Evolutionary conservation across 2,113 vertebrate species (phyloP).

Genomic region (Empidonax alnorum): DNA sequence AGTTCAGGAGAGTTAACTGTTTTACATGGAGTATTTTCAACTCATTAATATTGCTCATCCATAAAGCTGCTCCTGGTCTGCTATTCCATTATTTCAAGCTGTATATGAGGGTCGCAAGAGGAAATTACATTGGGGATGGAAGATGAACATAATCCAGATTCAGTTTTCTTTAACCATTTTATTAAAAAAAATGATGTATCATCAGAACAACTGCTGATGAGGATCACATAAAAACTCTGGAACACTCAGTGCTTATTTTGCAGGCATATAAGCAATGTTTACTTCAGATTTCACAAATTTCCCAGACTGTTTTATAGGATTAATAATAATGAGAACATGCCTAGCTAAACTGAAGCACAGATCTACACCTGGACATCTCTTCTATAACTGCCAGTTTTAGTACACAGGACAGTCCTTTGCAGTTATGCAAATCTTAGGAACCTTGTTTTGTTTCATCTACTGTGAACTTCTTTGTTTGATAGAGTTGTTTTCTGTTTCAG

Average conservation of each 20-base stretch:
- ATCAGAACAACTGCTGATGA: neutral
- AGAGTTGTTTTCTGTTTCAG: neutral
- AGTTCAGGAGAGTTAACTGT: neutral
- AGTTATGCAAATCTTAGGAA: neutral
- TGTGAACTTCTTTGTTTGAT: neutral
- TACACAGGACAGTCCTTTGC: neutral
- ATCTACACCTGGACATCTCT: neutral
- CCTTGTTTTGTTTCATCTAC: neutral
- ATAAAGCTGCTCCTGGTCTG: neutral
- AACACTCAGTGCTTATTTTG: neutral
- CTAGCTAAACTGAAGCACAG: neutral
- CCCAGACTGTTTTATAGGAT: neutral
- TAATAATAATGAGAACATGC: neutral
- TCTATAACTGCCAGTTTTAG: neutral
- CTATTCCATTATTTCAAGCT: neutral
- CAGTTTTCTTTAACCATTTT: neutral
- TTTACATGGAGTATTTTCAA: neutral
- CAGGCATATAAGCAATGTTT: neutral
- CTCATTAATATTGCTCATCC: neutral
- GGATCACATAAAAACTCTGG: neutral
- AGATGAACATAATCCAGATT: neutral
- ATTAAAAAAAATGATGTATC: neutral
- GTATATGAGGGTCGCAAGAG: neutral
- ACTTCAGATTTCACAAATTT: neutral
- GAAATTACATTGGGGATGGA: neutral